These are phyloP conservation scores for Melipona quadrifasciata DNA, from an alignment of 1,140 invertebrate genomes.

Conservation along the genomic window DNA sequence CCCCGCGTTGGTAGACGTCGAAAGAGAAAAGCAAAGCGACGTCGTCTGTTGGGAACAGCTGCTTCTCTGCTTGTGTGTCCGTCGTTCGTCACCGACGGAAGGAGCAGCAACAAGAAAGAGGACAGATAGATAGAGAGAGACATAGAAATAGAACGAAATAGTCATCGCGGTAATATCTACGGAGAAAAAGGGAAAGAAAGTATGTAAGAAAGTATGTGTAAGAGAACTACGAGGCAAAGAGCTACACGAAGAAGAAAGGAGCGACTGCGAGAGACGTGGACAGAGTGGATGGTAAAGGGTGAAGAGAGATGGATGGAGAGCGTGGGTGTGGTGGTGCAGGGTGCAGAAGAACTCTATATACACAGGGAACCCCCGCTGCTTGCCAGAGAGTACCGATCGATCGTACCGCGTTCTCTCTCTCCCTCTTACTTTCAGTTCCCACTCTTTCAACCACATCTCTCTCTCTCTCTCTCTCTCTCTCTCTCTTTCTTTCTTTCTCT, in stretches of 20 bases:
- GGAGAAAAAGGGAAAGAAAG: not conserved
- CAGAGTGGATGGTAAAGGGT: not conserved
- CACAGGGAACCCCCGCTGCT: constrained; percentile 49
- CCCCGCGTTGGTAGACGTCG: not conserved
- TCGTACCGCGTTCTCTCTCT: constrained; percentile 60
- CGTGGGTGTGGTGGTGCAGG: constrained; percentile 36
- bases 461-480: constrained; percentile 39
- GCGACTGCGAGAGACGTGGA: not conserved
- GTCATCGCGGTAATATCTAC: not conserved
- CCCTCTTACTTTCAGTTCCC: constrained; percentile 12
- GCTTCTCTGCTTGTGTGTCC: constrained; percentile 55
- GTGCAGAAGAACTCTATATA: constrained; percentile 45
- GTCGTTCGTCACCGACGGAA: constrained; percentile 41
- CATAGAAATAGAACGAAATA: not conserved
- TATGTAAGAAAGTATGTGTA: too few relatives aligned
- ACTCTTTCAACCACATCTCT: constrained; percentile 8
- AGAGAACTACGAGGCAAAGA: not conserved
- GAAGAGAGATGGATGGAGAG: not conserved
- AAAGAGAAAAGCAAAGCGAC: constrained; percentile 35
- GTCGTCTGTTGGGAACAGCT: constrained; percentile 60
- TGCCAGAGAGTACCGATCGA: constrained; percentile 71
- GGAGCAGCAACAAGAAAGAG: not conserved
- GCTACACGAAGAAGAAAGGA: not conserved
- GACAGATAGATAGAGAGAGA: not conserved
- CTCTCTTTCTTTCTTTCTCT: constrained; percentile 39